Evolutionary conservation across 1,140 invertebrate genomes (phyloP).

Genomic region (Bombus ignitus): DNA sequence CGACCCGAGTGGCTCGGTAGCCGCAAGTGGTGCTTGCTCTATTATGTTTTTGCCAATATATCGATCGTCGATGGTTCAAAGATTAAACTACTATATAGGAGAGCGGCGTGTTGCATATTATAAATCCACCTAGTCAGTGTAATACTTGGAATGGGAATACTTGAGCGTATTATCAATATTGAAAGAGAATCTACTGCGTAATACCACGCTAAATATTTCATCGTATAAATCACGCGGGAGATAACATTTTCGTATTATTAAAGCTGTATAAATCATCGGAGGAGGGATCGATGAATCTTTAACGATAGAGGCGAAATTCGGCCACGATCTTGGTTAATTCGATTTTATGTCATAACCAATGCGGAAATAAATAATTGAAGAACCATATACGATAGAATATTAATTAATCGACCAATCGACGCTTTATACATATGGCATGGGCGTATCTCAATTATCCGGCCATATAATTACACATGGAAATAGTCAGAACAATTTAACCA

Average conservation of each 20-base stretch:
- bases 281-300: not conserved
- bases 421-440: not conserved
- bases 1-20: not conserved
- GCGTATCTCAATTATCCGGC: not conserved
- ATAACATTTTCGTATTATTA: not conserved
- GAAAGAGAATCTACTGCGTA: not conserved
- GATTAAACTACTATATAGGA: conserved; percentile 13
- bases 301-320: not conserved
- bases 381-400: not conserved
- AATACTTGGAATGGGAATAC: not conserved
- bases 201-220: not conserved
- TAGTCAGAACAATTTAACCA: not conserved
- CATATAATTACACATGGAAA: not conserved
- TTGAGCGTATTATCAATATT: not conserved
- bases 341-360: not conserved
- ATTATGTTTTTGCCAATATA: conserved; percentile 27
- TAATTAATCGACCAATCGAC: not conserved
- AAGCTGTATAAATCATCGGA: not conserved
- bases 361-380: not conserved
- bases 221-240: too few species aligned
- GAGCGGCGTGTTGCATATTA: not conserved
- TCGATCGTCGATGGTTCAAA: conserved; percentile 23
- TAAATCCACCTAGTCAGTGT: not conserved
- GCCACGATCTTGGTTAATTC: not conserved
- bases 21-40: conserved; percentile 10